phyloP scores from a whole-genome alignment of 2,888 invertebrate species.

The Ectemnius continuus region DNA sequence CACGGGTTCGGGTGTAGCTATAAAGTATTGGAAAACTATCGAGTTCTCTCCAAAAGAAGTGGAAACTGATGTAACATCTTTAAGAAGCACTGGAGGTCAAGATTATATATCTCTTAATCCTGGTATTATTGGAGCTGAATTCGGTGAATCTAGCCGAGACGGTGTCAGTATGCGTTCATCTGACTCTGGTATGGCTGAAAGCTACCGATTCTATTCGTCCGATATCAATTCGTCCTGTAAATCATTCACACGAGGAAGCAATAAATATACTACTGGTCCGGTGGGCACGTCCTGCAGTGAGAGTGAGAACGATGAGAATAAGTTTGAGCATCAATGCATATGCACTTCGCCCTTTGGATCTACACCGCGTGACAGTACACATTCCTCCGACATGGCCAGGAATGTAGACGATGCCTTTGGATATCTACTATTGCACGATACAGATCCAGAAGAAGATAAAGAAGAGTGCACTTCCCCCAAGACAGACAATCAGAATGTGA shows the following conservation, averaged over 20 bases:
- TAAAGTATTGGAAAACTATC: conserved; percentile 54
- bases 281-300: conserved; percentile 65
- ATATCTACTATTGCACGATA: not conserved
- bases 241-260: conserved; percentile 54
- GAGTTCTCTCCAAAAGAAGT: conserved; percentile 33
- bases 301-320: conserved; percentile 76
- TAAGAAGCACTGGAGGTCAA: not conserved
- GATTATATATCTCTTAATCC: not conserved
- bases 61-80: conserved; percentile 9
- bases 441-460: conserved; percentile 20
- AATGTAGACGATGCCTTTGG: conserved; percentile 30
- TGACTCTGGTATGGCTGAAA: conserved; percentile 92
- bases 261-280: conserved; percentile 49
- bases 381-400: conserved; percentile 79
- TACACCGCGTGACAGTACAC: conserved; percentile 84
- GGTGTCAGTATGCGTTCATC: conserved; percentile 79
- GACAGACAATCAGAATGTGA: conserved; percentile 22
- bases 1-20: conserved; percentile 33
- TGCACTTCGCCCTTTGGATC: conserved; percentile 87
- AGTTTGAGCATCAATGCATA: conserved; percentile 85
- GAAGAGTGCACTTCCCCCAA: conserved; percentile 12
- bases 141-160: conserved; percentile 23
- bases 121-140: not conserved
- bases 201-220: conserved; percentile 79
- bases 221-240: conserved; percentile 69